phyloP scores from a whole-genome alignment of 2,888 invertebrate genomes.

The Lacanobia wlatinum region DNA sequence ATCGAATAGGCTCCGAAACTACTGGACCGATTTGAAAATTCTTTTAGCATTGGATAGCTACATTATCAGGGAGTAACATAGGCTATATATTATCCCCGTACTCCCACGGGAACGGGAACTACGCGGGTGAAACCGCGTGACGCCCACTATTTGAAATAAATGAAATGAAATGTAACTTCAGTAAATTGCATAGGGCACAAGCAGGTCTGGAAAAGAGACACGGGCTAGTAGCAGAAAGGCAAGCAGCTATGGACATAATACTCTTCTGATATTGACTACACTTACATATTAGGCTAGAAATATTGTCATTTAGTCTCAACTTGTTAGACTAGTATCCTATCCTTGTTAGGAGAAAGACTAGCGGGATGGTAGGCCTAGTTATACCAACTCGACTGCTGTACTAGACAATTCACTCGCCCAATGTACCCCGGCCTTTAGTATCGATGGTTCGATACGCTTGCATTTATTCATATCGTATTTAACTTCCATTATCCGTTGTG shows the following conservation, averaged over 20 bases:
- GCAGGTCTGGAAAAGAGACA: neutral
- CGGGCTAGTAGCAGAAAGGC: neutral
- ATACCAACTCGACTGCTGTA: neutral
- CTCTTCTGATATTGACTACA: neutral
- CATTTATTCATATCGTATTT: constrained; percentile 69
- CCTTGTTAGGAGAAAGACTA: neutral
- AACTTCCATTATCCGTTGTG: constrained; percentile 75
- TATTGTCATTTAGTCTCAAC: neutral
- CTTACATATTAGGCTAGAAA: constrained; percentile 6
- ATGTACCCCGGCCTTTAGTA: constrained; percentile 58
- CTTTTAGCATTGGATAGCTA: no score
- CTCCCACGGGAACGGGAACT: no score
- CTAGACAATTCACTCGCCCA: constrained; percentile 37
- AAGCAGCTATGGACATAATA: no score
- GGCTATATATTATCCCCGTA: no score
- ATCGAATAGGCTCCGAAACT: no score
- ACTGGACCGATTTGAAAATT: no score
- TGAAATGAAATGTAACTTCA: no score
- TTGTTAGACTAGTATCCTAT: neutral
- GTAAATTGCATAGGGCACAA: neutral
- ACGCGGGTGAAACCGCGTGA: no score
- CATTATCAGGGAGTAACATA: no score
- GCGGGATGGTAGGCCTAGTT: neutral
- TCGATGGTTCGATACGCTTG: constrained; percentile 47
- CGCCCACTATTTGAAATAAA: no score